Conservation (phyloP, 2,113 vertebrate genomes). For the Paraplagusia blochii region DNA sequence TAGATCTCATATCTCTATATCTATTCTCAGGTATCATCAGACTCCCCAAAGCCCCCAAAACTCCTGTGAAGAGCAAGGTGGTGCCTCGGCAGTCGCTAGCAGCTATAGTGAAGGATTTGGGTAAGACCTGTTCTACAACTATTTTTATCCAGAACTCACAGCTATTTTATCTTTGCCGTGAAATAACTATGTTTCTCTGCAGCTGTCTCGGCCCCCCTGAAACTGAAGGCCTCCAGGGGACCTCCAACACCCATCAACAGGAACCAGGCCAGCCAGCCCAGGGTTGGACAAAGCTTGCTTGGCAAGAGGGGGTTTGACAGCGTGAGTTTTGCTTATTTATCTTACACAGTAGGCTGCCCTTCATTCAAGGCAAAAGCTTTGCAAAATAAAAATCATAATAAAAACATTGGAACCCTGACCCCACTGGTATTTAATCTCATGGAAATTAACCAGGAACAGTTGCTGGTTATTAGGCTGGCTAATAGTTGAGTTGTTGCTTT, state of each 20-base stretch:
- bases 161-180: background rate
- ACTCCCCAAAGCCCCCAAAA: constrained; percentile 88
- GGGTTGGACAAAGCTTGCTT: constrained; percentile 80
- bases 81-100: constrained; percentile 82
- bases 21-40: constrained; percentile 82
- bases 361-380: too few relatives aligned
- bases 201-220: constrained; percentile 88
- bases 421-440: too few relatives aligned
- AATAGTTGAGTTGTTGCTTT: constrained; percentile 10
- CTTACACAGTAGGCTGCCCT: too few relatives aligned
- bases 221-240: constrained; percentile 87
- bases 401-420: too few relatives aligned
- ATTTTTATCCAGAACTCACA: background rate
- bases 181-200: constrained; percentile 6
- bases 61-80: constrained; percentile 80
- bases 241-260: constrained; percentile 90
- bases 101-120: constrained; percentile 88
- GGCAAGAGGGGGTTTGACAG: constrained; percentile 86
- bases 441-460: too few relatives aligned
- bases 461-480: background rate
- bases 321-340: constrained; percentile 64
- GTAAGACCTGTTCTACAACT: constrained; percentile 57
- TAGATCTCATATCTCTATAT: background rate
- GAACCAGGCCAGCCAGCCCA: constrained; percentile 86
- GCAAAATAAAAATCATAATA: too few relatives aligned